Conservation (phyloP, 2,113 vertebrate genomes). For the Nannospalax galili region DNA sequence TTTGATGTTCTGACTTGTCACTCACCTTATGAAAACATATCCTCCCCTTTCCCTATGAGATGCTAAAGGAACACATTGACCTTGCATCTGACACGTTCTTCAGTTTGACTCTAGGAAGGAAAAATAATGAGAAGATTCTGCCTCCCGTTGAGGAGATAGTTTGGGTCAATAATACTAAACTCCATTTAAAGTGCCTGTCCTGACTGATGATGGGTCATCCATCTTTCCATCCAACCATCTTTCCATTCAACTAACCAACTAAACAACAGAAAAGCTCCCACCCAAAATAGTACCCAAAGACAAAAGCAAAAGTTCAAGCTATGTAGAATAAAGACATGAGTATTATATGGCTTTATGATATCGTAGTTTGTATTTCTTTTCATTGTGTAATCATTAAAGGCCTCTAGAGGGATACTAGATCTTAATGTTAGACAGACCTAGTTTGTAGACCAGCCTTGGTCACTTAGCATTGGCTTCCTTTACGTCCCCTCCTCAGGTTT, state of each 20-base stretch:
- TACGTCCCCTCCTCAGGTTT: slow-evolving; percentile 37
- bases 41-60: background rate
- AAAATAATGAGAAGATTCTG: background rate
- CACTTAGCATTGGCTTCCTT: slow-evolving; percentile 12
- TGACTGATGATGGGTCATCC: background rate
- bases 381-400: slow-evolving; percentile 31
- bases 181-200: background rate
- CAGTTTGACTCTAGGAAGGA: background rate
- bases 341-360: slow-evolving; percentile 28
- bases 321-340: background rate
- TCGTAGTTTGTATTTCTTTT: slow-evolving; percentile 35
- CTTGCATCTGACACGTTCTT: background rate
- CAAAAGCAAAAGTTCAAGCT: background rate
- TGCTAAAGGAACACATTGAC: background rate
- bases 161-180: background rate
- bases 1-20: background rate
- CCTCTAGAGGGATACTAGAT: background rate
- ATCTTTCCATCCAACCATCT: background rate
- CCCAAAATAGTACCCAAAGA: background rate
- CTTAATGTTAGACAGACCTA: background rate
- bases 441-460: background rate
- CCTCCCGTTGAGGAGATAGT: background rate
- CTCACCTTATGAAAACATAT: background rate
- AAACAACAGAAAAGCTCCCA: background rate
- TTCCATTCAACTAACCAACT: background rate